Evolutionary conservation across 30 jellyfish, hydroid and myxozoan genomes (phyloP).

Genomic region (Rhopilema esculentum): DNA sequence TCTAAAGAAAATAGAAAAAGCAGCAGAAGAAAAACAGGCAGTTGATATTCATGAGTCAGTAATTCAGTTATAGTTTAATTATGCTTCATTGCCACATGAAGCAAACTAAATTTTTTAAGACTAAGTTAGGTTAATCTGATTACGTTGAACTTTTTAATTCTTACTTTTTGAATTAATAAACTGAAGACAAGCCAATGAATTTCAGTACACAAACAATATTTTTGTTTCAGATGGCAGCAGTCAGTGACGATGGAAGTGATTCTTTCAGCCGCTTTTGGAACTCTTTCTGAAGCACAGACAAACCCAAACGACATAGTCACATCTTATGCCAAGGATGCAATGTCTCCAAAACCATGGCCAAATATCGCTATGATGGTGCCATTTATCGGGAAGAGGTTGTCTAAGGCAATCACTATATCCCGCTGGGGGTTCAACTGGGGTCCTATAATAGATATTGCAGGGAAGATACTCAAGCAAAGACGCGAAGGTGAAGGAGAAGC

Average conservation of each 20-base stretch:
- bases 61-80: too few relatives aligned
- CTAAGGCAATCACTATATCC: constrained; percentile 17
- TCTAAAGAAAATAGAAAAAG: constrained; percentile 30
- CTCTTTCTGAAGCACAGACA: constrained; percentile 59
- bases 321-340: constrained; percentile 39
- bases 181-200: too few relatives aligned
- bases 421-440: constrained; percentile 36
- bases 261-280: constrained; percentile 74
- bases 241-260: constrained; percentile 70
- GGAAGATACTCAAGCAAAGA: constrained; percentile 15
- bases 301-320: constrained; percentile 67
- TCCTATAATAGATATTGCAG: constrained; percentile 39
- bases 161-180: too few relatives aligned
- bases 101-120: too few relatives aligned
- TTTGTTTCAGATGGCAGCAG: constrained; percentile 68
- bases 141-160: too few relatives aligned
- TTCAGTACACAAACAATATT: too few relatives aligned
- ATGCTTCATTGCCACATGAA: too few relatives aligned
- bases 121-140: too few relatives aligned
- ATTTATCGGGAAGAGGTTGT: constrained; percentile 36
- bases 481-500: background rate
- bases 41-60: constrained; percentile 68
- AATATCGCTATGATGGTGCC: constrained; percentile 44
- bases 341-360: constrained; percentile 35
- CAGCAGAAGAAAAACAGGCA: constrained; percentile 24